Conservation (phyloP, 2,888 invertebrate genomes). For the Limnephilus rhombicus region DNA sequence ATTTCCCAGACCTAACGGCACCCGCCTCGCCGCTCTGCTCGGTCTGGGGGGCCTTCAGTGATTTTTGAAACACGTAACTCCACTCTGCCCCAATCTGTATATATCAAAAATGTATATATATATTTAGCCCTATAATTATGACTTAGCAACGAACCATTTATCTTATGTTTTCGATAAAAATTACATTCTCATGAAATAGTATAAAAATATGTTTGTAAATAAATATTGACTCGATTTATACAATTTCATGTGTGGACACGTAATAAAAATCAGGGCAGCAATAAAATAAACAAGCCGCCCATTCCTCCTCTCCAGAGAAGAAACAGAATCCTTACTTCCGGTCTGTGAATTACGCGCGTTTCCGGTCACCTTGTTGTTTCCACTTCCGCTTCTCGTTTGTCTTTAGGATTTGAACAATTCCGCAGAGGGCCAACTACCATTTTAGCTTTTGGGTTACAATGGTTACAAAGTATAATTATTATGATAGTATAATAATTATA, state of each 20-base stretch:
- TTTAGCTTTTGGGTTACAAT: background rate
- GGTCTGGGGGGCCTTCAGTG: too few species aligned
- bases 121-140: too few species aligned
- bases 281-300: background rate
- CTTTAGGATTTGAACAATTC: background rate
- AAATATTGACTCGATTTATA: background rate
- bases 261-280: background rate
- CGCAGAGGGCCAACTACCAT: background rate
- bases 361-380: conserved; percentile 48
- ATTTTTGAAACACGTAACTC: too few species aligned
- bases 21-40: too few species aligned
- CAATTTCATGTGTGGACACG: background rate
- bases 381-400: conserved; percentile 41
- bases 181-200: too few species aligned
- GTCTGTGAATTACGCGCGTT: conserved; percentile 31
- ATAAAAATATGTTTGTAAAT: background rate
- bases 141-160: too few species aligned
- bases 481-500: too few species aligned
- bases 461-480: background rate
- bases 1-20: too few species aligned
- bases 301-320: background rate
- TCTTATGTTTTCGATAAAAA: too few species aligned
- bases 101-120: too few species aligned
- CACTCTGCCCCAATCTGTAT: too few species aligned
- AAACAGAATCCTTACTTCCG: conserved; percentile 38